phyloP scores from a whole-genome alignment of 2,113 vertebrate species.

The Gobius niger region DNA sequence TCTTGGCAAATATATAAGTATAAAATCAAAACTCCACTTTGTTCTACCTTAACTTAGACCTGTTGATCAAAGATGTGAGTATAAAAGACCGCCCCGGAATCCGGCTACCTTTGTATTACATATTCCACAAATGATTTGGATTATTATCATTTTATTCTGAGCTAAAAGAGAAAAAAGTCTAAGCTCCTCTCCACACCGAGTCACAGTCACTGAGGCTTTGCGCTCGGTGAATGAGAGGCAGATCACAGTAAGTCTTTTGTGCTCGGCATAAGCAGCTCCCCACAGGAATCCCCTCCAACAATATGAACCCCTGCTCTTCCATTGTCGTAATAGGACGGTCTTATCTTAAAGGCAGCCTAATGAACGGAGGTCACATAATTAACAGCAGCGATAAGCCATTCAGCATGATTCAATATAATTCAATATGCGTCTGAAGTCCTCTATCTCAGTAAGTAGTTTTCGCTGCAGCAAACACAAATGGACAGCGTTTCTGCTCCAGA shows the following conservation, averaged over 20 bases:
- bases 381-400: slow-evolving; percentile 33
- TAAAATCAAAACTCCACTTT: not conserved
- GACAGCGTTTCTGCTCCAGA: slow-evolving; percentile 25
- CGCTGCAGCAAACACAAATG: slow-evolving; percentile 14
- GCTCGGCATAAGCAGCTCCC: slow-evolving; percentile 15
- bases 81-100: too few species aligned
- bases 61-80: too few species aligned
- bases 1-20: too few species aligned
- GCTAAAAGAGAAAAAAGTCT: not conserved
- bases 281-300: slow-evolving; percentile 18
- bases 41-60: not conserved
- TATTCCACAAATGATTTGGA: too few species aligned
- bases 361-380: slow-evolving; percentile 48
- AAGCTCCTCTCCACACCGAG: not conserved
- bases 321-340: slow-evolving; percentile 44
- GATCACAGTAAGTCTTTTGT: not conserved
- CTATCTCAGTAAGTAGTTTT: slow-evolving; percentile 13
- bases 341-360: slow-evolving; percentile 58
- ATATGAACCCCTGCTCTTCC: slow-evolving; percentile 29
- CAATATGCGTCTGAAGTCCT: not conserved
- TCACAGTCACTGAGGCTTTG: not conserved
- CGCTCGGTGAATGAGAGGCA: not conserved
- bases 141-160: too few species aligned
- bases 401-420: slow-evolving; percentile 1
- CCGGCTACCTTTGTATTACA: too few species aligned